phyloP scores from a whole-genome alignment of 2,797 vertebrate species.

The Mustela erminea region DNA sequence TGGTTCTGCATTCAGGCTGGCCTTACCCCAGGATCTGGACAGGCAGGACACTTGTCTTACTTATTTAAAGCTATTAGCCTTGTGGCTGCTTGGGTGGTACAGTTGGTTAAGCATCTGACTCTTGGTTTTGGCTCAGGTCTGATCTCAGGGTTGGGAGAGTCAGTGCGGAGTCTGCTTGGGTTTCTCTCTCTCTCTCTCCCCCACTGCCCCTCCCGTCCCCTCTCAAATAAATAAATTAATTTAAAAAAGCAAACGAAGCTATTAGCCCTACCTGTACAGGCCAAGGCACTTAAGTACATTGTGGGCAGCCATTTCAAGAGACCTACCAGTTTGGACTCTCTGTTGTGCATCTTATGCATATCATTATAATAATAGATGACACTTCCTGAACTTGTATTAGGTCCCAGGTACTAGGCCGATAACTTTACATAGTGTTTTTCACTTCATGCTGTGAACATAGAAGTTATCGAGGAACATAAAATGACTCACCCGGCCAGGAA shows the following conservation, averaged over 20 bases:
- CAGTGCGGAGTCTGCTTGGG: background rate
- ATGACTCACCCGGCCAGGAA: background rate
- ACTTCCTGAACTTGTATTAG: background rate
- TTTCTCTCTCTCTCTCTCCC: background rate
- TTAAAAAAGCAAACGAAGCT: background rate
- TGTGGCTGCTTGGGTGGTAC: background rate
- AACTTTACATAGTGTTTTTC: background rate
- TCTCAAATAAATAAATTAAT: background rate
- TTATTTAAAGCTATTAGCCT: background rate
- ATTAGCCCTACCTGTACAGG: background rate
- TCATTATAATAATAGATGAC: background rate
- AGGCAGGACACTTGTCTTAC: background rate
- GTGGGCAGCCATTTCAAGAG: background rate
- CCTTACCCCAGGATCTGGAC: background rate
- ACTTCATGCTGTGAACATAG: background rate
- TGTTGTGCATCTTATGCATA: background rate
- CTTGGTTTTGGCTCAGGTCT: background rate
- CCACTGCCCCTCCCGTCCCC: background rate
- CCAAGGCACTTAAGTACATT: background rate
- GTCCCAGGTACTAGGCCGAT: background rate
- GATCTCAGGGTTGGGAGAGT: background rate
- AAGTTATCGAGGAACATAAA: conserved; percentile 37
- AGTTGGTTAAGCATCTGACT: background rate
- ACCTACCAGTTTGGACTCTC: background rate
- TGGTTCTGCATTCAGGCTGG: background rate